These are phyloP conservation scores for Tarsius wallacei DNA, from an alignment of 2,797 vertebrate genomes.

Conservation along the genomic window DNA sequence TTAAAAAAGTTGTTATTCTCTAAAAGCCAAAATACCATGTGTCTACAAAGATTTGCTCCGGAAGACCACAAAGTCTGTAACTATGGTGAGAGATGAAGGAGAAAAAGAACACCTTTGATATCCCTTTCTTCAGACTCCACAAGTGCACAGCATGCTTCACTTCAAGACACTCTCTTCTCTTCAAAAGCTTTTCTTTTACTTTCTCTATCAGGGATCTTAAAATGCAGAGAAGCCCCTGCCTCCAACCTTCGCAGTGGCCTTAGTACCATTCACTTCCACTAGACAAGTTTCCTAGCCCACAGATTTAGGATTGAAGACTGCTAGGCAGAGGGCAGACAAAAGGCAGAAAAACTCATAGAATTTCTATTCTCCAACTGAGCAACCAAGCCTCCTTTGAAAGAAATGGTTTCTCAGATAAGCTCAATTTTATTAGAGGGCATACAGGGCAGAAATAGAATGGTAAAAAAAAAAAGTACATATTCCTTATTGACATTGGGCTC, in stretches of 20 bases:
- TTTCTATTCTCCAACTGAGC: slow-evolving; percentile 6
- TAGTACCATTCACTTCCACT: neutral
- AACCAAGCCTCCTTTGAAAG: neutral
- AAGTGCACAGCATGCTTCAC: neutral
- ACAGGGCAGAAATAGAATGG: neutral
- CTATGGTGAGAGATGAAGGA: neutral
- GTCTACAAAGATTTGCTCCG: neutral
- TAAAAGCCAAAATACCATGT: neutral
- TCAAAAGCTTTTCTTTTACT: neutral
- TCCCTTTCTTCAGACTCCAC: neutral
- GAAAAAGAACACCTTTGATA: neutral
- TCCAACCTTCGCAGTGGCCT: neutral
- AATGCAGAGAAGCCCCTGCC: neutral
- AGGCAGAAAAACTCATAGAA: neutral
- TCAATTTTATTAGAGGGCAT: neutral
- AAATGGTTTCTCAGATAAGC: neutral
- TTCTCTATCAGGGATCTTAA: neutral
- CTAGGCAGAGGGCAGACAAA: neutral
- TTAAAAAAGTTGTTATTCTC: neutral
- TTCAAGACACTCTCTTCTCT: neutral
- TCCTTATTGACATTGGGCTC: neutral
- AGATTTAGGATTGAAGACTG: neutral
- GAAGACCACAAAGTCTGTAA: neutral
- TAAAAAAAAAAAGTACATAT: neutral
- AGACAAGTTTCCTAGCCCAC: neutral